A percentile compares a stretch with the other conserved stretches of the same genome.
Evolutionary conservation across 2,113 vertebrate genomes (phyloP).

Genomic region (Australoheros scitulus): DNA sequence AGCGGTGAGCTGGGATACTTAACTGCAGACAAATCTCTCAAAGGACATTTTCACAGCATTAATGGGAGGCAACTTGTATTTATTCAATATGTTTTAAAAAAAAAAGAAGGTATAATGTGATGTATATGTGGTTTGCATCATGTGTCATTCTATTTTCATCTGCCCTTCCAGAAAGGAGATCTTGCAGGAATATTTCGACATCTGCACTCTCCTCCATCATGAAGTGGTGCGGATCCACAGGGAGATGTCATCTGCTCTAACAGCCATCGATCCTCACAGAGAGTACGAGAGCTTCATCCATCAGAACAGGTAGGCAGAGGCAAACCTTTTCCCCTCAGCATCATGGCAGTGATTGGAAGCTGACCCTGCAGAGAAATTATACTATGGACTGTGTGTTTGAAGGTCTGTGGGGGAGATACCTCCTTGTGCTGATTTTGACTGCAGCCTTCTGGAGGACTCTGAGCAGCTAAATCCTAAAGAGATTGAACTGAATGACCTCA

Average conservation of each 20-base stretch:
- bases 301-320: slow-evolving; percentile 83
- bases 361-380: background rate
- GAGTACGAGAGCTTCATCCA: slow-evolving; percentile 90
- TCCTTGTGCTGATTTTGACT: slow-evolving; percentile 84
- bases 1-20: background rate
- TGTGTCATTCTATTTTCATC: background rate
- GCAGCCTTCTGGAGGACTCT: slow-evolving; percentile 85
- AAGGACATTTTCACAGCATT: background rate
- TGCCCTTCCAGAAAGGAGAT: slow-evolving; percentile 85
- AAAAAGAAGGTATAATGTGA: background rate
- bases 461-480: slow-evolving; percentile 82
- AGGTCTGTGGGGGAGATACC: slow-evolving; percentile 84
- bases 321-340: background rate
- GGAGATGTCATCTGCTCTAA: slow-evolving; percentile 82
- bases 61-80: background rate
- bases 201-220: slow-evolving; percentile 89
- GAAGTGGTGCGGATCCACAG: slow-evolving; percentile 85
- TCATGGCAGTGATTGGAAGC: background rate
- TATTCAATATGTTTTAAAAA: background rate
- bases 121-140: background rate
- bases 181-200: slow-evolving; percentile 89
- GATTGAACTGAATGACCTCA: slow-evolving; percentile 92
- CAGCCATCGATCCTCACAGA: slow-evolving; percentile 81
- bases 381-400: background rate
- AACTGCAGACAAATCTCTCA: background rate